Percentiles rank a stretch among this genome's conserved stretches.
phyloP scores from a whole-genome alignment of 2,888 invertebrate species.

The Orthonevra nobilis region DNA sequence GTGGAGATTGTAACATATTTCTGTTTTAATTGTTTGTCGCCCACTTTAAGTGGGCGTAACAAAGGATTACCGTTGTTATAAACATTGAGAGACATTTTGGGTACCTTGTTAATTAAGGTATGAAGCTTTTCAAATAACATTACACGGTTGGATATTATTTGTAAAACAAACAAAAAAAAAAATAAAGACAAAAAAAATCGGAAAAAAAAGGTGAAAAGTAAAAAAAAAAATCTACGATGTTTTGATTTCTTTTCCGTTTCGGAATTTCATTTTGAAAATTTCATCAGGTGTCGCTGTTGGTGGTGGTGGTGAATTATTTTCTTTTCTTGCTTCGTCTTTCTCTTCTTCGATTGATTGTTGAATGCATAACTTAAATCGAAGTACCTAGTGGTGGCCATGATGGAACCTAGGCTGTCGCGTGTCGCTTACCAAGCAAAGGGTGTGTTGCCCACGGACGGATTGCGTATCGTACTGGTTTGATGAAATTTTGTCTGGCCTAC shows the following conservation, averaged over 20 bases:
- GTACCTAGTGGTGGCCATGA: too few relatives aligned
- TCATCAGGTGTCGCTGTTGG: conserved; percentile 4
- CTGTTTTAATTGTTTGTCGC: conserved; percentile 5
- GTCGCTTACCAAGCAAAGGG: too few relatives aligned
- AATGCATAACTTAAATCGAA: conserved; percentile 19
- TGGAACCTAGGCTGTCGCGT: conserved; percentile 35
- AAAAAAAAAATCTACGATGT: conserved; percentile 23
- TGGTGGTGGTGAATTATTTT: background rate
- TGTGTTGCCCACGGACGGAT: too few relatives aligned
- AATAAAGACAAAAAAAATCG: conserved; percentile 13
- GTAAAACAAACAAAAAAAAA: conserved; percentile 33
- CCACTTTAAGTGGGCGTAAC: conserved; percentile 4
- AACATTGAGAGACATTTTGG: conserved; percentile 58
- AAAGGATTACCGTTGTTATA: conserved; percentile 42
- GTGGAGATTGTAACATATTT: conserved; percentile 22
- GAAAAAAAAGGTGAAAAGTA: conserved; percentile 36
- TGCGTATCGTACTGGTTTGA: too few relatives aligned
- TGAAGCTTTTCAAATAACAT: conserved; percentile 55
- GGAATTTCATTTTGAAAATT: conserved; percentile 41
- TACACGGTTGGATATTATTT: conserved; percentile 46
- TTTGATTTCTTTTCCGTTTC: conserved; percentile 24
- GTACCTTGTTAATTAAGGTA: conserved; percentile 69
- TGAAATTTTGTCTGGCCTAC: conserved; percentile 11
- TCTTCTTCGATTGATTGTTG: conserved; percentile 22
- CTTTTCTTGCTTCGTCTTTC: conserved; percentile 39